Conservation (phyloP, 2,888 invertebrate species). For the Scaptomyza cyrtandrae region DNA sequence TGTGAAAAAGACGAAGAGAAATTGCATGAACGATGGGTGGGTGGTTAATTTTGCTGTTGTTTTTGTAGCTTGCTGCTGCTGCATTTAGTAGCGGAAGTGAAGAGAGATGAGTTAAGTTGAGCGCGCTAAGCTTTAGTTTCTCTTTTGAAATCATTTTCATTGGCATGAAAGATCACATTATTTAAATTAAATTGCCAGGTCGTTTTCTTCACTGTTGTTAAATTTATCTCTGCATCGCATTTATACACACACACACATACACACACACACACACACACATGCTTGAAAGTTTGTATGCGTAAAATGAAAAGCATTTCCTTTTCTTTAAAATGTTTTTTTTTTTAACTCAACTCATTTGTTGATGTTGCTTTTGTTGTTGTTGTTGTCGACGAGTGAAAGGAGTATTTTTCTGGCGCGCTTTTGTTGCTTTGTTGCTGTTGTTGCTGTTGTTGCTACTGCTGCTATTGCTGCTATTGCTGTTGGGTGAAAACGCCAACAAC, state of each 20-base stretch:
- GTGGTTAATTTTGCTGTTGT: constrained; percentile 36
- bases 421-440: constrained; percentile 39
- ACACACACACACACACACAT: background rate
- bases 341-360: constrained; percentile 57
- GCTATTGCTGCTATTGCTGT: constrained; percentile 42
- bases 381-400: constrained; percentile 66
- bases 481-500: constrained; percentile 67
- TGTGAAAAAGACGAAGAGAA: constrained; percentile 34
- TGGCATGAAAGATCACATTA: constrained; percentile 80
- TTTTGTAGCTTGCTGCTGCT: constrained; percentile 33
- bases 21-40: constrained; percentile 42
- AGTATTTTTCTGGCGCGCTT: constrained; percentile 57
- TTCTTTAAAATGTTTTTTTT: constrained; percentile 69
- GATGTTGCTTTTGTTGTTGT: constrained; percentile 53
- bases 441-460: constrained; percentile 56
- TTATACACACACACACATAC: constrained; percentile 1
- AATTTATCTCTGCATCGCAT: constrained; percentile 65
- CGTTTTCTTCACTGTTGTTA: constrained; percentile 47
- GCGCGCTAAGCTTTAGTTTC: constrained; percentile 59
- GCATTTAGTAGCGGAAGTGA: constrained; percentile 71
- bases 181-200: constrained; percentile 80
- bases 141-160: constrained; percentile 78
- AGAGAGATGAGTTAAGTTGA: constrained; percentile 49
- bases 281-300: constrained; percentile 28
- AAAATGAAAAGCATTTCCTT: constrained; percentile 78